Percentiles rank a stretch among this genome's conserved stretches.
These are phyloP conservation scores for Antheraea pernyi DNA, from an alignment of 1,140 invertebrate genomes.

Conservation along the genomic window DNA sequence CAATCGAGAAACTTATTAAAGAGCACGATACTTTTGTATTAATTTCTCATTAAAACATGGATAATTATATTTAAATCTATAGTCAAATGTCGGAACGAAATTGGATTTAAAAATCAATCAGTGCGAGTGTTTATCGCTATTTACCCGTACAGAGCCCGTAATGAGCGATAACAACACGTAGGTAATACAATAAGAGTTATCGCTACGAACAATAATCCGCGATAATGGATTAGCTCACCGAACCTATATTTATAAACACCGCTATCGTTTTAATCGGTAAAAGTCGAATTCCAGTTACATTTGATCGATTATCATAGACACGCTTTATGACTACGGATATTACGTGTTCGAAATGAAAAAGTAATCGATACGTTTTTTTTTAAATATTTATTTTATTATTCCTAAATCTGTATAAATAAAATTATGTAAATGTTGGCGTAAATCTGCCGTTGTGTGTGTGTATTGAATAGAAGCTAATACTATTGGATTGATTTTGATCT, in stretches of 20 bases:
- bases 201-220: conserved; percentile 65
- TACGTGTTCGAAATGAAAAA: conserved; percentile 21
- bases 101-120: conserved; percentile 30
- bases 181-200: conserved; percentile 51
- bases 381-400: too few species aligned
- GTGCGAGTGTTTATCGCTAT: conserved; percentile 25
- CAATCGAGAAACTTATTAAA: conserved; percentile 4
- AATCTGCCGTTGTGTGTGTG: too few species aligned
- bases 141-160: conserved; percentile 19
- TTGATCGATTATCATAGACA: conserved; percentile 32
- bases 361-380: conserved; percentile 18
- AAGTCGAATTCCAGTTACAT: conserved; percentile 32
- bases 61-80: not conserved
- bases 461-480: too few species aligned
- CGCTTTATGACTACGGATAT: conserved; percentile 26
- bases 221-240: conserved; percentile 72
- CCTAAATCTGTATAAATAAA: too few species aligned
- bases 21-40: not conserved
- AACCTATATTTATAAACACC: conserved; percentile 68
- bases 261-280: conserved; percentile 55
- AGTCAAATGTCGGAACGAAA: conserved; percentile 6
- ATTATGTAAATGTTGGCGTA: too few species aligned
- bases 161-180: conserved; percentile 32
- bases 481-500: too few species aligned
- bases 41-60: not conserved